Base-by-base conservation (phyloP, 2,888 invertebrate genomes). In the Lasioglossum villosulum region DNA sequence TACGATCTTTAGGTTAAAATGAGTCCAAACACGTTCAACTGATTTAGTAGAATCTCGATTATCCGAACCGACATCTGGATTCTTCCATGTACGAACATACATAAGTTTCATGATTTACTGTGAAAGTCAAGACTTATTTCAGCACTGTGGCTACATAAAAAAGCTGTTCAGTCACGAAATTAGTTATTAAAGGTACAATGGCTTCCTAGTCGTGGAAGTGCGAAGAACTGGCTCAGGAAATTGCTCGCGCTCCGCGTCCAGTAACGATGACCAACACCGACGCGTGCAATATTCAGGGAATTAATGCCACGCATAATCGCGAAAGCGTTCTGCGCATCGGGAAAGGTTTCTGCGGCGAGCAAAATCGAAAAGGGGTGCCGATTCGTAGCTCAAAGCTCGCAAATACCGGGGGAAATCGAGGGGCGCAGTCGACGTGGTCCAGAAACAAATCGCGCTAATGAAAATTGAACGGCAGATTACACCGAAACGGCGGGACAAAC, bases 391-490 rank as follows among this genome's bases (percentile, higher is more conserved):
- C 16, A 66, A 66, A 59, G 59, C 59, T 59, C 34, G 34, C 34
- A 66, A 66, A 66, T 8, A 37, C 34, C 23, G 34, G 10, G 34
- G 34, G 4, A 68, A 37, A 68, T 68, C 68, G 34, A 37, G 37
- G 34, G 34, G 68, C 68, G 23, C n/a, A 71, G 27, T 16, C 27
- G 71, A 78, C 78, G 79, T 37, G 79, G 88, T 52, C 76, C 78
- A 79, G 84, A 90, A 86, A 88, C 90, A 88, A 89, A 89, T 82
- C 84, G 84, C 78, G 84, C 75, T 88, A 90, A 89, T 89, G 90
- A 89, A 90, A 89, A 89, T 88, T 90, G 88, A 89, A 86, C 88
- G 83, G 83, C 81, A 79, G 78, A 88, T 85, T 86, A 84, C 82
- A 79, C 52, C 70, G 73, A 83, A 78, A 52, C 70, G 80, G 52